Percentiles rank a stretch among this genome's conserved stretches.
Evolutionary conservation across 2,113 vertebrate species (phyloP).

Genomic region (Canis aureus): DNA sequence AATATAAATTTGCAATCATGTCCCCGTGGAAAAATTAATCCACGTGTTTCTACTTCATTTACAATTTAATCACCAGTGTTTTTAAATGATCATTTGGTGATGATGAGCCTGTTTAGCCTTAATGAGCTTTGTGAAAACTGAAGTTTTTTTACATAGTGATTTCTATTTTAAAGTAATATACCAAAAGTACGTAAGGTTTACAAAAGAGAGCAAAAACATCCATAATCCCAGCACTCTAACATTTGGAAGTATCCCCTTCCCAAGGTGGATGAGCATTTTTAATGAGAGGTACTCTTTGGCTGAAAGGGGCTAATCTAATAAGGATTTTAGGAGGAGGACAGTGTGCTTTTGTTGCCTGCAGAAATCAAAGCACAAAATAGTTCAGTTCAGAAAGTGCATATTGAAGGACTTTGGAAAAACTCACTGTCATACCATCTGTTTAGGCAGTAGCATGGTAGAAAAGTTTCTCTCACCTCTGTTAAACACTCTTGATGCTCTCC

Average conservation of each 20-base stretch:
- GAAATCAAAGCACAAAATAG: not conserved
- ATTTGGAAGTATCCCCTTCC: not conserved
- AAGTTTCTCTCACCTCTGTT: not conserved
- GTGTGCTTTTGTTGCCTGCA: not conserved
- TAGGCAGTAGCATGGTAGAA: not conserved
- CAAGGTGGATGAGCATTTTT: not conserved
- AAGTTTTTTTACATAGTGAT: not conserved
- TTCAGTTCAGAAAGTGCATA: not conserved
- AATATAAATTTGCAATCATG: conserved; percentile 21
- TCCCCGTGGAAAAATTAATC: conserved; percentile 56
- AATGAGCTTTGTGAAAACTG: conserved; percentile 53
- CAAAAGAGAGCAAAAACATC: not conserved
- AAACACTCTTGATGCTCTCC: not conserved
- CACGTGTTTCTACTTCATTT: conserved; percentile 57
- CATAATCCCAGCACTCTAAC: not conserved
- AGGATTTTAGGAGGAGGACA: not conserved
- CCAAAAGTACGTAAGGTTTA: not conserved
- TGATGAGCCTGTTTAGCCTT: not conserved
- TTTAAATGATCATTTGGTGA: not conserved
- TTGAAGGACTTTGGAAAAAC: conserved; percentile 20
- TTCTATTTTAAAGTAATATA: conserved; percentile 34
- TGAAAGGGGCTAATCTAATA: not conserved
- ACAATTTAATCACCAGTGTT: conserved; percentile 57
- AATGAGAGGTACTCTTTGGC: not conserved
- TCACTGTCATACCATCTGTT: not conserved